These are phyloP conservation scores for Helostoma temminkii DNA, from an alignment of 2,797 vertebrate genomes.

Conservation along the genomic window DNA sequence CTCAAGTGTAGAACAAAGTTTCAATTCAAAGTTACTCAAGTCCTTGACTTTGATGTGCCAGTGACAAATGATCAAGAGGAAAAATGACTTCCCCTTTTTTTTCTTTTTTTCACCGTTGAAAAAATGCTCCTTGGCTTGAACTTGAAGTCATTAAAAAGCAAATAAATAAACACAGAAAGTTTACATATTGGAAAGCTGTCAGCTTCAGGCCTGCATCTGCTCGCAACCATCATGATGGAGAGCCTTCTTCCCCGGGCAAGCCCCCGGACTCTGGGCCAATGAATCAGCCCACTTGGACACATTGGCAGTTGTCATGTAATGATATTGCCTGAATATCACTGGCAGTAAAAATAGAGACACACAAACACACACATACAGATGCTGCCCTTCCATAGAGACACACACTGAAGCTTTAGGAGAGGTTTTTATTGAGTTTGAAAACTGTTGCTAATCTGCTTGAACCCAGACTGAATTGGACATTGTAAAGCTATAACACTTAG, in stretches of 20 bases:
- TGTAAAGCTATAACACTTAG: not conserved
- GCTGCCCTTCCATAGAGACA: slow-evolving; percentile 19
- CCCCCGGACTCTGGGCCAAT: slow-evolving; percentile 64
- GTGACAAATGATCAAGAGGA: slow-evolving; percentile 75
- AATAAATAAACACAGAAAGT: slow-evolving; percentile 83
- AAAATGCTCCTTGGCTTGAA: slow-evolving; percentile 68
- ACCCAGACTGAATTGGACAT: not conserved
- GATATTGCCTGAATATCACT: slow-evolving; percentile 78
- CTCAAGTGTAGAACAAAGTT: slow-evolving; percentile 68
- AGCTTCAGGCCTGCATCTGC: slow-evolving; percentile 64
- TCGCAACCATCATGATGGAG: slow-evolving; percentile 82
- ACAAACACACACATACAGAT: slow-evolving; percentile 23
- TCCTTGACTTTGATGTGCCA: slow-evolving; percentile 70
- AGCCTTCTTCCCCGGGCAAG: slow-evolving; percentile 77
- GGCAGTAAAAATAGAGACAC: slow-evolving; percentile 31
- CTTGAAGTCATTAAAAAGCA: slow-evolving; percentile 75
- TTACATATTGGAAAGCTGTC: slow-evolving; percentile 86
- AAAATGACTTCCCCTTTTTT: slow-evolving; percentile 66
- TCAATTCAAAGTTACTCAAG: slow-evolving; percentile 60
- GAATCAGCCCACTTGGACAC: slow-evolving; percentile 81
- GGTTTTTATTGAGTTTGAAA: slow-evolving; percentile 16
- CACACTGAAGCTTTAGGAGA: slow-evolving; percentile 38
- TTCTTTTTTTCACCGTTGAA: slow-evolving; percentile 29
- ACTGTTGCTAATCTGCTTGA: not conserved
- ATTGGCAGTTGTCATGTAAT: slow-evolving; percentile 85